Conservation (phyloP, 2,888 invertebrate species). For the Myopa testacea region DNA sequence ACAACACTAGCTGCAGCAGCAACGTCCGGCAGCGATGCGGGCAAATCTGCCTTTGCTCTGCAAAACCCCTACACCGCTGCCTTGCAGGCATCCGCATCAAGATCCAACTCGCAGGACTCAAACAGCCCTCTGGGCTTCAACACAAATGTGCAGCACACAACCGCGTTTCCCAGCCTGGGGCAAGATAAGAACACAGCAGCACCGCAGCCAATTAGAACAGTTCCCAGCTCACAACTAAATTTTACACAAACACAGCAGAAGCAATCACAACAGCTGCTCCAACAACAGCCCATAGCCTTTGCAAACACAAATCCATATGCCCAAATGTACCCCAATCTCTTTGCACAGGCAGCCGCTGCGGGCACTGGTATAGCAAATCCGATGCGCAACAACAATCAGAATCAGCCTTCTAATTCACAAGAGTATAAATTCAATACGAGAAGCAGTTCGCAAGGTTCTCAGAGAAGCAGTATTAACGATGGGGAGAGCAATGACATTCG, state of each 20-base stretch:
- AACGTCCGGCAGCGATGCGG: slow-evolving; percentile 36
- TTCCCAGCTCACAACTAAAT: slow-evolving; percentile 1
- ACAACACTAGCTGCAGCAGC: slow-evolving; percentile 26
- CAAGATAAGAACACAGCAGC: slow-evolving; percentile 45
- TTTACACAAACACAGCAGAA: neutral
- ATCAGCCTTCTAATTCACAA: slow-evolving; percentile 43
- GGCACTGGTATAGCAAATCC: slow-evolving; percentile 32
- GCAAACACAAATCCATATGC: slow-evolving; percentile 63
- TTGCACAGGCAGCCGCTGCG: slow-evolving; percentile 54
- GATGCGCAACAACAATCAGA: slow-evolving; percentile 5
- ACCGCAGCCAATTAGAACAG: neutral
- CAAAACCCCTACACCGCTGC: slow-evolving; percentile 56
- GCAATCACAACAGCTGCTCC: slow-evolving; percentile 1
- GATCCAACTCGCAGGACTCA: slow-evolving; percentile 43
- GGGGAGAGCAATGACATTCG: slow-evolving; percentile 21
- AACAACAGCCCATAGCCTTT: slow-evolving; percentile 58
- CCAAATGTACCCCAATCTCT: slow-evolving; percentile 62
- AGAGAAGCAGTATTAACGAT: slow-evolving; percentile 17
- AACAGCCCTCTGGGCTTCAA: slow-evolving; percentile 29
- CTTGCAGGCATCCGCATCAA: slow-evolving; percentile 39
- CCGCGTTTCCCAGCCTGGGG: slow-evolving; percentile 48
- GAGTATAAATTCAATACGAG: slow-evolving; percentile 24
- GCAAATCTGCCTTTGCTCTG: slow-evolving; percentile 49
- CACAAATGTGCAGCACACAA: slow-evolving; percentile 33
- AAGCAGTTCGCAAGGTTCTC: slow-evolving; percentile 2